phyloP scores from a whole-genome alignment of 2,113 vertebrate species.

The Pseudolaguvia tuberculata region DNA sequence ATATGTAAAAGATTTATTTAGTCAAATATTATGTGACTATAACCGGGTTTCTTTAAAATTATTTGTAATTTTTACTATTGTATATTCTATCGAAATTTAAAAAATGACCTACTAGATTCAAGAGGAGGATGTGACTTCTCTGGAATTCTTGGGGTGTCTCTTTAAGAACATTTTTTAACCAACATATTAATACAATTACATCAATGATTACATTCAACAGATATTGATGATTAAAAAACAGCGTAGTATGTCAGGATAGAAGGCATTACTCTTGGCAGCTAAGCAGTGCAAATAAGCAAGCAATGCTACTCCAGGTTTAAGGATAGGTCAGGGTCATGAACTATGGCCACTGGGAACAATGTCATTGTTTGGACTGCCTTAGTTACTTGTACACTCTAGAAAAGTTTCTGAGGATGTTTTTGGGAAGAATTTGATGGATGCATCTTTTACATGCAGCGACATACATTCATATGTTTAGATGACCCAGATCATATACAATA shows the following conservation, averaged over 20 bases:
- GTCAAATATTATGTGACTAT: background rate
- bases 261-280: conserved; percentile 3
- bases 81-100: background rate
- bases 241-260: conserved; percentile 16
- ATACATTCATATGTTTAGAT: background rate
- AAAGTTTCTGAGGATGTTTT: conserved; percentile 84
- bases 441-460: conserved; percentile 65
- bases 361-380: conserved; percentile 38
- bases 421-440: conserved; percentile 75
- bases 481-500: too few species aligned
- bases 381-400: conserved; percentile 87
- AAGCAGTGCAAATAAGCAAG: conserved; percentile 1
- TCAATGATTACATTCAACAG: background rate
- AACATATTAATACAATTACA: background rate
- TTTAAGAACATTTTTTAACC: conserved; percentile 52
- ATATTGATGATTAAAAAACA: background rate
- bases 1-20: too few species aligned
- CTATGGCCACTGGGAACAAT: conserved; percentile 33
- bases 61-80: background rate
- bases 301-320: conserved; percentile 11
- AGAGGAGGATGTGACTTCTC: conserved; percentile 93
- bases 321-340: conserved; percentile 43
- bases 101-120: conserved; percentile 83
- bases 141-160: conserved; percentile 93
- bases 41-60: background rate